Conservation (phyloP, 2,113 vertebrate genomes). For the Thinocorus orbignyianus region DNA sequence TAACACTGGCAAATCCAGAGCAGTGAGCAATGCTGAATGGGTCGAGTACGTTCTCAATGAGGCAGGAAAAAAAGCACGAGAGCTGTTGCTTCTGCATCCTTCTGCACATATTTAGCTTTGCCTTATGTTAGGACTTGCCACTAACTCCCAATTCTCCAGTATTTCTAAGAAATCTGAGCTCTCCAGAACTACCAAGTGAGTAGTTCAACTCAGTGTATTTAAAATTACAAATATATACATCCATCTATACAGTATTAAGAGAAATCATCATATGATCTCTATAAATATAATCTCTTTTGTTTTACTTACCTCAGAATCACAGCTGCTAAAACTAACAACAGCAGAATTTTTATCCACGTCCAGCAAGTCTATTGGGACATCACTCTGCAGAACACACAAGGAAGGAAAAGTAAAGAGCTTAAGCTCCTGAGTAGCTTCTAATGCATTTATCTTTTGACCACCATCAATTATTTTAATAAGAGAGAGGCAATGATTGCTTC, state of each 20-base stretch:
- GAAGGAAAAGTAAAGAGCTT: background rate
- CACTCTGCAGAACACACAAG: conserved; percentile 79
- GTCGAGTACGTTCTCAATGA: background rate
- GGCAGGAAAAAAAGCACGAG: background rate
- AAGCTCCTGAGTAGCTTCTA: background rate
- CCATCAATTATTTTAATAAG: background rate
- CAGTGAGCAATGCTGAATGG: background rate
- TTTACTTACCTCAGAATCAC: conserved; percentile 90
- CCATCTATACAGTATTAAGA: background rate
- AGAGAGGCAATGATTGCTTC: background rate
- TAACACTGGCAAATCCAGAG: background rate
- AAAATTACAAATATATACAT: background rate
- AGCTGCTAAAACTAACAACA: conserved; percentile 97
- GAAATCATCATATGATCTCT: background rate
- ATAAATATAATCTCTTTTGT: background rate
- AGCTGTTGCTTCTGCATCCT: background rate
- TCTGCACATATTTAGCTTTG: background rate
- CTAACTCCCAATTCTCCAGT: background rate
- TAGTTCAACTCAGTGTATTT: background rate
- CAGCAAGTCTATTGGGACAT: conserved; percentile 93
- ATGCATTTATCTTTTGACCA: background rate
- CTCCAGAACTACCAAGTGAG: background rate
- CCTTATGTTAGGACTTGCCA: background rate
- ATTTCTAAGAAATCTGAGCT: background rate
- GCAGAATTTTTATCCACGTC: conserved; percentile 99